These are phyloP conservation scores for Copsychus sechellarum DNA, from an alignment of 2,113 vertebrate genomes.

Conservation along the genomic window DNA sequence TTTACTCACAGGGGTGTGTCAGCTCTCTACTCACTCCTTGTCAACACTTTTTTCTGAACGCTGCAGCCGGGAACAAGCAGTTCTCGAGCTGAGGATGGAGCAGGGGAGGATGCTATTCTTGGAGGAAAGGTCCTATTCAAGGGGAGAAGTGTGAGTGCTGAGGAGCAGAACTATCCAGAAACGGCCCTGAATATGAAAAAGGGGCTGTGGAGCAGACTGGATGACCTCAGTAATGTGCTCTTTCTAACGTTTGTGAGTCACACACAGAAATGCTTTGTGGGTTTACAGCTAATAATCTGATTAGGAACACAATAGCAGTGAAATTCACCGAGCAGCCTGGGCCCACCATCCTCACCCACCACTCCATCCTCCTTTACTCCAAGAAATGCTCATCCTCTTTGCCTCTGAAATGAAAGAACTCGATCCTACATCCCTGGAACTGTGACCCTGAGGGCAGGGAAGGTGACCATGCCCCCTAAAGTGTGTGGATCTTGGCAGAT, in stretches of 20 bases:
- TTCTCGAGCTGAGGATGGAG: conserved; percentile 38
- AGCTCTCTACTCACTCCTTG: not conserved
- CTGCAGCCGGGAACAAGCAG: conserved; percentile 52
- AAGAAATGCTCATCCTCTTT: not conserved
- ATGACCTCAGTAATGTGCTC: conserved; percentile 42
- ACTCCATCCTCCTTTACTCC: not conserved
- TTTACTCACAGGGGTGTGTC: conserved; percentile 22
- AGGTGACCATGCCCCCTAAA: rapidly evolving
- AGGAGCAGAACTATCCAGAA: conserved; percentile 44
- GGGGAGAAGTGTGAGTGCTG: not conserved
- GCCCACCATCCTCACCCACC: not conserved
- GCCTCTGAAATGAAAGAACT: not conserved
- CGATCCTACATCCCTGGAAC: not conserved
- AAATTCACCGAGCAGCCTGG: not conserved
- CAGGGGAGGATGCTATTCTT: conserved; percentile 62
- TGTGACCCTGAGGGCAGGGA: not conserved
- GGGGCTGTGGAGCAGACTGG: not conserved
- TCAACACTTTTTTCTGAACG: not conserved
- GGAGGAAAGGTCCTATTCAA: conserved; percentile 52
- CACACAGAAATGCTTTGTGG: conserved; percentile 13
- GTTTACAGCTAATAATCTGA: conserved; percentile 39
- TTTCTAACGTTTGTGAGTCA: conserved; percentile 35
- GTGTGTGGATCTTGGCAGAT: not conserved
- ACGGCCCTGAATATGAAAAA: not conserved
- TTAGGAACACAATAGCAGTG: conserved; percentile 21